These are phyloP conservation scores for Neodiprion pinetum DNA, from an alignment of 1,140 invertebrate species.

Conservation along the genomic window DNA sequence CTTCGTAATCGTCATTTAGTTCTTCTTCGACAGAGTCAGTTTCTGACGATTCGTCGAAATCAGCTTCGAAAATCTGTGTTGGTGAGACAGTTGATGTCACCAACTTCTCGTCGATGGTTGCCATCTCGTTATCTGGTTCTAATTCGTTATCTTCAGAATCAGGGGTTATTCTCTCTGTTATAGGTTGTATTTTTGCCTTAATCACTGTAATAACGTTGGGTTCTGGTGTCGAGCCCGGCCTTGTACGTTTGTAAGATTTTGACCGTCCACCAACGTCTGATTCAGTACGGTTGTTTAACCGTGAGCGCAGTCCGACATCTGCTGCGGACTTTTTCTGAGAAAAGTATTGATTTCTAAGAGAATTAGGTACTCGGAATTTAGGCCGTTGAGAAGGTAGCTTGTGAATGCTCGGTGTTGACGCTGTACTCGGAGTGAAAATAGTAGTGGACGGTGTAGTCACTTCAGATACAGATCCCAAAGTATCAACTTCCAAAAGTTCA, in stretches of 20 bases:
- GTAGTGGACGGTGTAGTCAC: not conserved
- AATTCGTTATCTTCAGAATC: not conserved
- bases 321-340: not conserved
- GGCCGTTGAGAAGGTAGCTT: slow-evolving; percentile 11
- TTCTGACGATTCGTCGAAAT: not conserved
- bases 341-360: slow-evolving; percentile 34
- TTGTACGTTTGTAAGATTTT: slow-evolving; percentile 20
- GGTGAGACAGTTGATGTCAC: slow-evolving; percentile 21
- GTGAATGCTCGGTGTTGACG: not conserved
- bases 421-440: not conserved
- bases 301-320: slow-evolving; percentile 9
- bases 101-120: not conserved
- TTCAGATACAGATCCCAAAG: slow-evolving; percentile 22
- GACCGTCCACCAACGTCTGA: slow-evolving; percentile 14
- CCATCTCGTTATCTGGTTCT: not conserved
- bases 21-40: not conserved
- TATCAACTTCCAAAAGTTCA: slow-evolving; percentile 40
- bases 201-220: slow-evolving; percentile 36
- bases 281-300: slow-evolving; percentile 27
- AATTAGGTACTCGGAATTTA: slow-evolving; percentile 24
- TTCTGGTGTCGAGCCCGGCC: slow-evolving; percentile 31
- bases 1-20: not conserved
- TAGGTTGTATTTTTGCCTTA: slow-evolving; percentile 26
- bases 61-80: slow-evolving; percentile 18
- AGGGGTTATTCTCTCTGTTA: slow-evolving; percentile 16